Conservation (phyloP, 2,888 invertebrate species). For the Sthenelais limicola region DNA sequence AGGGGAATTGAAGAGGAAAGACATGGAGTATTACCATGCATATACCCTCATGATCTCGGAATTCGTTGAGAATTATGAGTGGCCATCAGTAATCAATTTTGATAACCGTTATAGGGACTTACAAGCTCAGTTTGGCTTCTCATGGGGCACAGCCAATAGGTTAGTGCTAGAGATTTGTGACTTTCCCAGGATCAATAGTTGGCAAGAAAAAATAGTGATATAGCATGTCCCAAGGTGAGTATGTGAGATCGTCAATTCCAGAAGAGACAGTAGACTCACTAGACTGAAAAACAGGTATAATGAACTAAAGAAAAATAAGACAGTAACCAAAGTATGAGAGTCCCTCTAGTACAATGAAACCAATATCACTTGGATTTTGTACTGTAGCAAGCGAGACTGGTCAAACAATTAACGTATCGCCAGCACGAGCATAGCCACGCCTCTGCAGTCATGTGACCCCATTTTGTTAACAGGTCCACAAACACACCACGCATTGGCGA, state of each 20-base stretch:
- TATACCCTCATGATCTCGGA: too few relatives aligned
- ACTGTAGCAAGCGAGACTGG: conserved; percentile 22
- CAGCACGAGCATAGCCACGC: background rate
- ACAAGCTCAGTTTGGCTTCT: too few relatives aligned
- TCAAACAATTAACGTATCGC: too few relatives aligned
- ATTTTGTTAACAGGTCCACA: background rate
- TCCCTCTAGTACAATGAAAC: too few relatives aligned
- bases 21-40: too few relatives aligned
- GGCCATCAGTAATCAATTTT: too few relatives aligned
- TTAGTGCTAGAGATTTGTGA: conserved; percentile 16
- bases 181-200: background rate
- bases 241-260: background rate
- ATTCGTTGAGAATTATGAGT: too few relatives aligned
- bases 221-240: background rate
- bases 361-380: background rate
- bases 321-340: background rate
- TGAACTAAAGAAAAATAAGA: conserved; percentile 2
- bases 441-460: background rate
- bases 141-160: too few relatives aligned
- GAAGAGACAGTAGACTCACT: background rate
- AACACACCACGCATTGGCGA: background rate
- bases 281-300: background rate
- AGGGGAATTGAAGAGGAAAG: too few relatives aligned
- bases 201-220: background rate
- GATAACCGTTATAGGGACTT: too few relatives aligned